A percentile compares a stretch with the other conserved stretches of the same genome.
Evolutionary conservation across 2,888 invertebrate genomes (phyloP).

Genomic region (Ypsolopha sequella): DNA sequence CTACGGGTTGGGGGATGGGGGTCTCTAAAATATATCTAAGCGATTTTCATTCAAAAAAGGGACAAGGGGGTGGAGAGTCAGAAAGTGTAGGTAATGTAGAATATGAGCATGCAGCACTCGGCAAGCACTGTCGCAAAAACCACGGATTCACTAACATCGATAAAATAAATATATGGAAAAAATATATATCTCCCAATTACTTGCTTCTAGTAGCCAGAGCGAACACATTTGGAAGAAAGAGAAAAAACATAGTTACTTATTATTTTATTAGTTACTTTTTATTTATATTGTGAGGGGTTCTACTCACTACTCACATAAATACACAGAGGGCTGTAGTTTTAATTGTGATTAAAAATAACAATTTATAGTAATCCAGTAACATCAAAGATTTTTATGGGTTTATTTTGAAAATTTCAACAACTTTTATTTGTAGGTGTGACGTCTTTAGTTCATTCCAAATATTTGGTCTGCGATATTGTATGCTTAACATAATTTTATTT

Average conservation of each 20-base stretch:
- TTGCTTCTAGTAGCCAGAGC: conserved; percentile 71
- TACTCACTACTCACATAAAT: no score
- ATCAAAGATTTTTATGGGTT: no score
- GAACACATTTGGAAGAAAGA: conserved; percentile 49
- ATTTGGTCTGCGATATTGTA: no score
- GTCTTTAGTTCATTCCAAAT: no score
- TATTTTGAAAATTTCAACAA: no score
- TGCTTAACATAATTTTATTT: no score
- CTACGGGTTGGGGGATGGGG: conserved; percentile 36
- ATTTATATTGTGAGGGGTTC: no score
- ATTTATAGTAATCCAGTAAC: no score
- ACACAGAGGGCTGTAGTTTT: no score
- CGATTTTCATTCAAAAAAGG: conserved; percentile 44
- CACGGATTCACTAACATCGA: conserved; percentile 50
- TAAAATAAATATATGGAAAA: conserved; percentile 19
- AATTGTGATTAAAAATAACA: no score
- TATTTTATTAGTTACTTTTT: no score
- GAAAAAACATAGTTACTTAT: conserved; percentile 16
- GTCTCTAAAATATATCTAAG: conserved; percentile 40
- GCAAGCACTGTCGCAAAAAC: conserved; percentile 35
- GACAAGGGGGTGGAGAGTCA: conserved; percentile 24
- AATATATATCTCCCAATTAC: conserved; percentile 45
- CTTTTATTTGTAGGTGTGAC: no score
- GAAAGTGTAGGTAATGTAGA: conserved; percentile 12
- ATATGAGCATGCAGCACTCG: conserved; percentile 43